A percentile compares a stretch with the other conserved stretches of the same genome.
These are phyloP conservation scores for Calameuta idolon DNA, from an alignment of 2,888 invertebrate species.

Conservation along the genomic window DNA sequence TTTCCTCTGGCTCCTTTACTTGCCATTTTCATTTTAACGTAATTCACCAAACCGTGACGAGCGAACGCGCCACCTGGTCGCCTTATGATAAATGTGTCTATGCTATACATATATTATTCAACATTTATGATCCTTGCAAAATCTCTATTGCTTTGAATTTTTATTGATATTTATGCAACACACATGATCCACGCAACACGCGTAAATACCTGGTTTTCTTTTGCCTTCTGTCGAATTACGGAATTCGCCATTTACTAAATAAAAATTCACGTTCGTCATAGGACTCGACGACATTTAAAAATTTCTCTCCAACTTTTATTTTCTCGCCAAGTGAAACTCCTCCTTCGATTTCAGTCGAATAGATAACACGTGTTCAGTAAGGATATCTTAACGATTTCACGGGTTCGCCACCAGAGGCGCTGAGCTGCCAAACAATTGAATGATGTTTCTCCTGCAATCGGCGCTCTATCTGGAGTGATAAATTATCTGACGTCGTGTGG, in stretches of 20 bases:
- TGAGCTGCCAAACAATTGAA: background rate
- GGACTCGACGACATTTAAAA: background rate
- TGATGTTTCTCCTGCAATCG: background rate
- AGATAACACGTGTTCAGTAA: background rate
- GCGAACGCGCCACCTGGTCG: background rate
- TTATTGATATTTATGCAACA: background rate
- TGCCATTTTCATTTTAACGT: background rate
- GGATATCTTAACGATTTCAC: too few relatives aligned
- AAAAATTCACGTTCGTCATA: background rate
- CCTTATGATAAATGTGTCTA: background rate
- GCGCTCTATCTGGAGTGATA: background rate
- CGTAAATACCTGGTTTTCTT: background rate
- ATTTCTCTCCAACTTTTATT: background rate
- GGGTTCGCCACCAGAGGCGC: background rate
- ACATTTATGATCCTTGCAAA: background rate
- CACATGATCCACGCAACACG: background rate
- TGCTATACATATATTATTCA: background rate
- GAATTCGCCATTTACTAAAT: background rate
- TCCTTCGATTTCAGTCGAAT: background rate
- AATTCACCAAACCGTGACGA: background rate
- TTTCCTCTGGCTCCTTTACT: background rate
- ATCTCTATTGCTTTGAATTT: background rate
- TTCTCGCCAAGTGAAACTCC: background rate
- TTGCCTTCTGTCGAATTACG: background rate
- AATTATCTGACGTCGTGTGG: background rate